phyloP scores from a whole-genome alignment of 2,888 invertebrate species.

The Campoplex nolae region DNA sequence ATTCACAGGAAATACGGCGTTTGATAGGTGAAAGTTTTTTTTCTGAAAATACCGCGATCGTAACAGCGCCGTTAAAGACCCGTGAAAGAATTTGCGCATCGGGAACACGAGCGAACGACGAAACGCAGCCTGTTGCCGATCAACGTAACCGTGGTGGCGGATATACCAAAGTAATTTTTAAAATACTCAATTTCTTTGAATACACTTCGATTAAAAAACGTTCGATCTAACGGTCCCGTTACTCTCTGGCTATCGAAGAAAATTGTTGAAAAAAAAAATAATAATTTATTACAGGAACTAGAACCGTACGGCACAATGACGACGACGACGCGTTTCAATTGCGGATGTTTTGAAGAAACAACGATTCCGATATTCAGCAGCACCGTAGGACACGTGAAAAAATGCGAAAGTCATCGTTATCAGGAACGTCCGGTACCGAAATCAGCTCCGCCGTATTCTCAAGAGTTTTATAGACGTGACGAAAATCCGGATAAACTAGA shows the following conservation, averaged over 20 bases:
- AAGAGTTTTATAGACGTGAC: constrained; percentile 65
- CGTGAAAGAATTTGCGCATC: constrained; percentile 16
- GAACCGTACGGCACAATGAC: constrained; percentile 78
- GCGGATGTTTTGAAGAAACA: constrained; percentile 76
- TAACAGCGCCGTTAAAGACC: constrained; percentile 3
- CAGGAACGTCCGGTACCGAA: constrained; percentile 71
- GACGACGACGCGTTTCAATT: constrained; percentile 76
- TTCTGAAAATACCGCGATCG: constrained; percentile 44
- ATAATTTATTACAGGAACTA: constrained; percentile 68
- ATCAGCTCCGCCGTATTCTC: constrained; percentile 67
- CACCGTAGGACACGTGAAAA: constrained; percentile 70
- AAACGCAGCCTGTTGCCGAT: constrained; percentile 23
- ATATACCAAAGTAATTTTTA: constrained; percentile 36
- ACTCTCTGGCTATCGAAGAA: not conserved
- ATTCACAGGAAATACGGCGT: constrained; percentile 75
- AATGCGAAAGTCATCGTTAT: constrained; percentile 71
- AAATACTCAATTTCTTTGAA: not conserved
- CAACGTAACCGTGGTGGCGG: constrained; percentile 60
- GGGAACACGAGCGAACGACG: constrained; percentile 22
- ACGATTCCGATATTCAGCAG: constrained; percentile 77
- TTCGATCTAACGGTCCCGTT: no score
- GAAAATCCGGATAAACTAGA: constrained; percentile 37
- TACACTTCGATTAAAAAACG: not conserved
- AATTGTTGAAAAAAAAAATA: constrained; percentile 3
- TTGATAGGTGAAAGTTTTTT: constrained; percentile 75